phyloP scores from a whole-genome alignment of 1,140 invertebrate genomes.

The Panagrolaimus sp. region DNA sequence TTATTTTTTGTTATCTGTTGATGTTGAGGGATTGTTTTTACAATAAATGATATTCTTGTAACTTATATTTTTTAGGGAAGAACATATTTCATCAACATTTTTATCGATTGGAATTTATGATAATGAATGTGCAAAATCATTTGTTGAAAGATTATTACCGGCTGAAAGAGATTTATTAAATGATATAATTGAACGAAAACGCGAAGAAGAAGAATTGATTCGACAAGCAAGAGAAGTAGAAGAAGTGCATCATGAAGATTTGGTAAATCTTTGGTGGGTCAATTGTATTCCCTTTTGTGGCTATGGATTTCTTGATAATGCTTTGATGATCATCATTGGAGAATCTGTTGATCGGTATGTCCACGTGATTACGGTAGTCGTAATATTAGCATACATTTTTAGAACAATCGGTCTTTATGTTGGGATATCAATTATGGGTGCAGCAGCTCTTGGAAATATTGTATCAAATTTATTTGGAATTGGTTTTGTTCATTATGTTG shows the following conservation, averaged over 20 bases:
- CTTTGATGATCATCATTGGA: conserved; percentile 88
- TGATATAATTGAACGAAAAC: conserved; percentile 28
- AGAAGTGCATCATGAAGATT: conserved; percentile 32
- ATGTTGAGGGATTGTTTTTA: too few species aligned
- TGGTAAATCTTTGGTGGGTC: conserved; percentile 60
- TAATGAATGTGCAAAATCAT: conserved; percentile 22
- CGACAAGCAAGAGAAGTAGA: background rate
- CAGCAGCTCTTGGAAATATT: conserved; percentile 66
- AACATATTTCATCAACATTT: conserved; percentile 18
- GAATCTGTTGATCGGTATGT: conserved; percentile 77
- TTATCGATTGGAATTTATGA: conserved; percentile 19
- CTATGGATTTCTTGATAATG: conserved; percentile 91
- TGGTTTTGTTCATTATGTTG: conserved; percentile 84
- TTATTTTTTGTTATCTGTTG: too few species aligned
- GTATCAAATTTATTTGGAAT: conserved; percentile 87
- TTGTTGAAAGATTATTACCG: conserved; percentile 24
- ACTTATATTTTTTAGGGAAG: background rate
- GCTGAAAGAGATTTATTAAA: conserved; percentile 28
- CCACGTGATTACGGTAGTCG: too few species aligned
- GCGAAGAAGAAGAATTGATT: conserved; percentile 22
- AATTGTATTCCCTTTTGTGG: conserved; percentile 89
- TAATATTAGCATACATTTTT: background rate
- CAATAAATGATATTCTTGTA: too few species aligned
- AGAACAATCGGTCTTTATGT: conserved; percentile 27
- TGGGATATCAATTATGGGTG: conserved; percentile 46